These are phyloP conservation scores for Leuciscus waleckii DNA, from an alignment of 2,797 vertebrate species.

Conservation along the genomic window DNA sequence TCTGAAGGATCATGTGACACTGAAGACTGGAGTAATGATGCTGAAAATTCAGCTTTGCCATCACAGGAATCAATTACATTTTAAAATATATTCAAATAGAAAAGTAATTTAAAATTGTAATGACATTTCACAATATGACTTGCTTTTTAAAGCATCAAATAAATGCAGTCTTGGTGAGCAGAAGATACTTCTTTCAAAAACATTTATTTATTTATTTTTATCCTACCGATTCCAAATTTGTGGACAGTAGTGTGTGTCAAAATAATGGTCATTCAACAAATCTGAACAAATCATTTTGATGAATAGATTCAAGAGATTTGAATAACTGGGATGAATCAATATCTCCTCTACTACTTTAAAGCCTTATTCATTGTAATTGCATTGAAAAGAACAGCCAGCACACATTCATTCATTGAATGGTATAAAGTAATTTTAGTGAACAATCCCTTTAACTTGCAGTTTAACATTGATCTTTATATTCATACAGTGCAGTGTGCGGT, in stretches of 20 bases:
- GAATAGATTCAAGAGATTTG: not conserved
- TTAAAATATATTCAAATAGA: not conserved
- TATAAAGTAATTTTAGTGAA: not conserved
- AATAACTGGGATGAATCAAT: not conserved
- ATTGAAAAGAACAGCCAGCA: not conserved
- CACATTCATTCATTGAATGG: not conserved
- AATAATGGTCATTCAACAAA: not conserved
- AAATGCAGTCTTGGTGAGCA: not conserved
- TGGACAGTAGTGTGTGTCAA: not conserved
- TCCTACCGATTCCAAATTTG: not conserved
- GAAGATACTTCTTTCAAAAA: not conserved
- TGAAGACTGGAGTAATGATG: too few species aligned
- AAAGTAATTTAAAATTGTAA: not conserved
- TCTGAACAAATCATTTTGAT: not conserved
- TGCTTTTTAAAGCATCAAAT: not conserved
- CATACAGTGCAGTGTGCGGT: not conserved
- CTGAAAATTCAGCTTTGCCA: not conserved
- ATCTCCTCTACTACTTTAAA: not conserved
- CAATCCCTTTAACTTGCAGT: not conserved
- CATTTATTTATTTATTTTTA: rapidly evolving
- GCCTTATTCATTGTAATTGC: not conserved
- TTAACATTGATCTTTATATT: not conserved
- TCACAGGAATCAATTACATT: not conserved
- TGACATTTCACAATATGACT: not conserved
- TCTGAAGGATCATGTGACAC: not conserved